These are phyloP conservation scores for Sitta europaea DNA, from an alignment of 2,113 vertebrate species.

Conservation along the genomic window DNA sequence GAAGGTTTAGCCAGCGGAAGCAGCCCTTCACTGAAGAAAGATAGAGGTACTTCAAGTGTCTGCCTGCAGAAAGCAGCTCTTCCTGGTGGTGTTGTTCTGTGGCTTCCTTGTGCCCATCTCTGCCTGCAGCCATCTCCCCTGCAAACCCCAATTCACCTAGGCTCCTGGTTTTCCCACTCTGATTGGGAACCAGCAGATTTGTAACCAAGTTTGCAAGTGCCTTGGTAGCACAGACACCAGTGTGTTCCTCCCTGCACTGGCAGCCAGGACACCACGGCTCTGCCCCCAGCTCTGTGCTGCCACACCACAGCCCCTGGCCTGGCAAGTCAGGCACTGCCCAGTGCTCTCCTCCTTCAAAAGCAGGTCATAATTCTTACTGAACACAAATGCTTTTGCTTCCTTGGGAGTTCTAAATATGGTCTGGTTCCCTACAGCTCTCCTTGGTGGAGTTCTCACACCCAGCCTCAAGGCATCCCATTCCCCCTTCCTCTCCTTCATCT, in stretches of 20 bases:
- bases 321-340: constrained; percentile 64
- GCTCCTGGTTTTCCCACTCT: not conserved
- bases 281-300: not conserved
- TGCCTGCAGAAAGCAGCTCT: not conserved
- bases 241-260: accelerated
- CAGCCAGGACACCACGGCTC: not conserved
- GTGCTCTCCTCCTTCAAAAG: constrained; percentile 75
- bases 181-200: not conserved
- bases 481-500: constrained; percentile 68
- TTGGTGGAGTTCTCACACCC: constrained; percentile 38
- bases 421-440: constrained; percentile 59
- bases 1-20: not conserved
- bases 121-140: not conserved
- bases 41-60: not conserved
- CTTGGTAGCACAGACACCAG: not conserved
- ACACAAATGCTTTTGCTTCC: constrained; percentile 73
- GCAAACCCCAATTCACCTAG: accelerated
- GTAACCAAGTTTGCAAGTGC: not conserved
- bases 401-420: constrained; percentile 61
- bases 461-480: constrained; percentile 47
- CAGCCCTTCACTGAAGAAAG: not conserved
- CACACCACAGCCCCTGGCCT: constrained; percentile 35
- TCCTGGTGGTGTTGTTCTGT: not conserved
- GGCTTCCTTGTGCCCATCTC: not conserved
- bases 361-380: constrained; percentile 68